A percentile compares a stretch with the other conserved stretches of the same genome.
These are phyloP conservation scores for Syndactyla subalaris DNA, from an alignment of 2,797 vertebrate species.

Conservation along the genomic window DNA sequence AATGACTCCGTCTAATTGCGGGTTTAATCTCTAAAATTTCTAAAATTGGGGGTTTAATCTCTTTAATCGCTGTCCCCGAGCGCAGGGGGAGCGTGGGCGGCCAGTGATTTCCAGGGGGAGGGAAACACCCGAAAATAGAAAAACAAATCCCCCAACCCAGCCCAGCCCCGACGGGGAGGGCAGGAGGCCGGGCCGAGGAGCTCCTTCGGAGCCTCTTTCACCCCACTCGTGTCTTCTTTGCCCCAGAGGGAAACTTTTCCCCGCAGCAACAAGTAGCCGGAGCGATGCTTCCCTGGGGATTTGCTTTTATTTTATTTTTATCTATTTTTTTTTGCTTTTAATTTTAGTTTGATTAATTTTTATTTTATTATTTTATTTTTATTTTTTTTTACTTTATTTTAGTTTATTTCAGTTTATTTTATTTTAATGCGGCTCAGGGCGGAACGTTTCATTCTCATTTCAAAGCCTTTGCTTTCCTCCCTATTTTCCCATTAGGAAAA, in stretches of 20 bases:
- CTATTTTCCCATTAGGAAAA: not conserved
- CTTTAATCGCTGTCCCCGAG: not conserved
- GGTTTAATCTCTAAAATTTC: not conserved
- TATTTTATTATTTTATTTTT: too few relatives aligned
- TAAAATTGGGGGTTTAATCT: not conserved
- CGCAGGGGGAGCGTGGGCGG: not conserved
- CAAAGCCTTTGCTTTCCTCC: not conserved
- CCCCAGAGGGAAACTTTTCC: not conserved
- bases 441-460: not conserved
- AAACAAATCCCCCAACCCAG: not conserved
- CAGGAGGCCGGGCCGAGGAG: not conserved
- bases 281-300: not conserved
- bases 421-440: not conserved
- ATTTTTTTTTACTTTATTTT: not conserved
- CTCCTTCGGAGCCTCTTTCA: fast-evolving
- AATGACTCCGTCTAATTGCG: not conserved
- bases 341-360: not conserved
- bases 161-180: not conserved
- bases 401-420: not conserved
- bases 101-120: not conserved
- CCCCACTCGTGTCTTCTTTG: too few relatives aligned
- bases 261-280: not conserved
- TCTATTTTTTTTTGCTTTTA: not conserved
- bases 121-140: not conserved
- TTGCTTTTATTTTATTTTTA: too few relatives aligned